Conservation (phyloP, 2,888 invertebrate genomes). For the Terebella lapidaria region DNA sequence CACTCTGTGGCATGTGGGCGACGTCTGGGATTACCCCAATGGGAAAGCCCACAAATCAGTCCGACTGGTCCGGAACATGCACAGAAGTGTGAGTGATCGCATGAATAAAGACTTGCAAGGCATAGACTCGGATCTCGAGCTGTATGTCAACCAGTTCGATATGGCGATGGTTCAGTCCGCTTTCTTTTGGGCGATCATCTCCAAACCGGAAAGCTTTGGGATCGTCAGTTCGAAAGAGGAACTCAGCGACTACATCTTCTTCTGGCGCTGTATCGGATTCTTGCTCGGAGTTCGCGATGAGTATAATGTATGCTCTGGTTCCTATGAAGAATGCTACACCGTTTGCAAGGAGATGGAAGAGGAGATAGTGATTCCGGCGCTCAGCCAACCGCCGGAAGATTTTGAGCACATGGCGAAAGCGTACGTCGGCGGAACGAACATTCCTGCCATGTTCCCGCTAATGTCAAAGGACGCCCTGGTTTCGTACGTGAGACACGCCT, state of each 20-base stretch:
- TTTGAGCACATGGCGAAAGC: conserved; percentile 37
- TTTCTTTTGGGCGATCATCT: conserved; percentile 71
- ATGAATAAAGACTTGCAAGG: background rate
- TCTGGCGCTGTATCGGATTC: conserved; percentile 78
- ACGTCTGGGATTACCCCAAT: no score
- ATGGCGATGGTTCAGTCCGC: conserved; percentile 82
- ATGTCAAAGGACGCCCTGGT: background rate
- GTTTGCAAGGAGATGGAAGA: conserved; percentile 37
- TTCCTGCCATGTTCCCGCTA: background rate
- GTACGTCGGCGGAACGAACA: conserved; percentile 29
- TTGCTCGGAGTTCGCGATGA: conserved; percentile 75
- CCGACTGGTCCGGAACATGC: background rate
- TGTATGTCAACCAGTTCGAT: conserved; percentile 65
- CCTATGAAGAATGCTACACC: conserved; percentile 26
- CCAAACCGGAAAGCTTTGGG: conserved; percentile 64
- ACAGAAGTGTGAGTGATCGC: background rate
- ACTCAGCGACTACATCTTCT: conserved; percentile 71
- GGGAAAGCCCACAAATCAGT: background rate
- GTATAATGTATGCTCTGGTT: conserved; percentile 38
- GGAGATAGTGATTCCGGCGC: conserved; percentile 28
- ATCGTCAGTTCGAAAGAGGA: conserved; percentile 63
- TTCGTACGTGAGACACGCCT: background rate
- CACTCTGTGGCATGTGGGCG: background rate
- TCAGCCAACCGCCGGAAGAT: conserved; percentile 31
- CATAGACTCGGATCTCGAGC: background rate